These are phyloP conservation scores for Parasteatoda tepidariorum DNA, from an alignment of 1,140 invertebrate species.

Conservation along the genomic window DNA sequence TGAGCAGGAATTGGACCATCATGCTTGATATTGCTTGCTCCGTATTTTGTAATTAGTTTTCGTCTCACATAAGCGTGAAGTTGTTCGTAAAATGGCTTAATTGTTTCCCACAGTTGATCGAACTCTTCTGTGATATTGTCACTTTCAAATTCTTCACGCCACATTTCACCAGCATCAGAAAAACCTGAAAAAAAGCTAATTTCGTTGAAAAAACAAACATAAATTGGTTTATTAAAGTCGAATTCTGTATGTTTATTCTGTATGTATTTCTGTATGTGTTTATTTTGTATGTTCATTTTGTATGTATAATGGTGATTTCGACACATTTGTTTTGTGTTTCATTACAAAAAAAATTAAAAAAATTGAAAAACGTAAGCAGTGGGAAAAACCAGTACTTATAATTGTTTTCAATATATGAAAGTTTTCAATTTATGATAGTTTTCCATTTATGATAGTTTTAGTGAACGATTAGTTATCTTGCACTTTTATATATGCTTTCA, in stretches of 20 bases:
- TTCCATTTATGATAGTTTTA: too few species aligned
- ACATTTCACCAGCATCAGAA: conserved; percentile 49
- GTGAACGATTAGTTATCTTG: too few species aligned
- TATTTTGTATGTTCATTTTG: too few species aligned
- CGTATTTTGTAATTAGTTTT: conserved; percentile 78
- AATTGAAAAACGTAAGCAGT: too few species aligned
- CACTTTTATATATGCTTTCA: too few species aligned
- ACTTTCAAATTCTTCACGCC: conserved; percentile 58
- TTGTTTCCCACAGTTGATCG: conserved; percentile 83
- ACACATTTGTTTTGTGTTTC: too few species aligned
- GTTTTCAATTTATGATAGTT: too few species aligned
- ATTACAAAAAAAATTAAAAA: too few species aligned
- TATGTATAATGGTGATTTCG: too few species aligned
- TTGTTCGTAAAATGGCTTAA: conserved; percentile 87
- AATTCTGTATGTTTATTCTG: not conserved
- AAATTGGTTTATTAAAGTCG: too few species aligned
- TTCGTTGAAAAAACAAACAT: not conserved
- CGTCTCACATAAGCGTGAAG: conserved; percentile 89
- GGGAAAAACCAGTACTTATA: too few species aligned
- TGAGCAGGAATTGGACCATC: conserved; percentile 91
- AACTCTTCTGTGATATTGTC: conserved; percentile 73
- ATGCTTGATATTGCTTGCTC: conserved; percentile 62
- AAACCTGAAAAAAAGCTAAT: conserved; percentile 55
- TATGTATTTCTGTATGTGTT: not conserved
- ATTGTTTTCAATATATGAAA: too few species aligned